Percentiles rank a stretch among this genome's conserved stretches.
phyloP scores from a whole-genome alignment of 2,888 invertebrate genomes.

The Taphrorychus bicolor region DNA sequence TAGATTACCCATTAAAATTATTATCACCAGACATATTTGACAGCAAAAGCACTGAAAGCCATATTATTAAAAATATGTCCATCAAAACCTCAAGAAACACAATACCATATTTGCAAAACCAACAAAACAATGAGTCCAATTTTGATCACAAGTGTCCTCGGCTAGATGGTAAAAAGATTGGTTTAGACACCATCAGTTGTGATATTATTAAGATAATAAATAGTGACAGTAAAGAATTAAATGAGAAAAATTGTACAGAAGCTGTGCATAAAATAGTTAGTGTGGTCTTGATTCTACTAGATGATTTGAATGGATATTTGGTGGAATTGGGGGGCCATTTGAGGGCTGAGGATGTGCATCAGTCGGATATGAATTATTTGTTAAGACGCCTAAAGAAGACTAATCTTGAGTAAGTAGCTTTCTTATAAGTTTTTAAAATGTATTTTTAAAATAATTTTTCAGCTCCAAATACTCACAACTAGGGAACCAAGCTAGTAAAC shows the following conservation, averaged over 20 bases:
- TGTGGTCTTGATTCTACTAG: slow-evolving; percentile 44
- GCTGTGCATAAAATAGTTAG: slow-evolving; percentile 47
- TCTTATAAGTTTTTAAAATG: background rate
- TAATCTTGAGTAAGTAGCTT: background rate
- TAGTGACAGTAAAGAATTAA: slow-evolving; percentile 42
- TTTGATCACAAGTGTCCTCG: slow-evolving; percentile 30
- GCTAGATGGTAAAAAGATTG: slow-evolving; percentile 28
- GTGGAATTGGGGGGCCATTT: slow-evolving; percentile 45
- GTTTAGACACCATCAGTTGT: slow-evolving; percentile 44
- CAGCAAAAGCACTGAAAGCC: slow-evolving; percentile 38
- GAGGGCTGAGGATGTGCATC: slow-evolving; percentile 47
- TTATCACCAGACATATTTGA: slow-evolving; percentile 1
- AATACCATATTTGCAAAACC: slow-evolving; percentile 46
- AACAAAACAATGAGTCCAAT: slow-evolving; percentile 27
- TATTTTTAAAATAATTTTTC: slow-evolving; percentile 5
- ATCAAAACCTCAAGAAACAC: slow-evolving; percentile 40
- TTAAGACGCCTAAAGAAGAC: slow-evolving; percentile 20
- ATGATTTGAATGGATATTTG: slow-evolving; percentile 48
- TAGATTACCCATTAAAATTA: slow-evolving; percentile 44
- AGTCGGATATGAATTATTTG: slow-evolving; percentile 46
- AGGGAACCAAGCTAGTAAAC: slow-evolving; percentile 49
- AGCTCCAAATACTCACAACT: slow-evolving; percentile 19
- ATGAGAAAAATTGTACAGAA: slow-evolving; percentile 34
- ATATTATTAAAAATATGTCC: slow-evolving; percentile 38
- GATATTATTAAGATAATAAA: slow-evolving; percentile 46